These are phyloP conservation scores for Onychostruthus taczanowskii DNA, from an alignment of 2,113 vertebrate species.

Conservation along the genomic window DNA sequence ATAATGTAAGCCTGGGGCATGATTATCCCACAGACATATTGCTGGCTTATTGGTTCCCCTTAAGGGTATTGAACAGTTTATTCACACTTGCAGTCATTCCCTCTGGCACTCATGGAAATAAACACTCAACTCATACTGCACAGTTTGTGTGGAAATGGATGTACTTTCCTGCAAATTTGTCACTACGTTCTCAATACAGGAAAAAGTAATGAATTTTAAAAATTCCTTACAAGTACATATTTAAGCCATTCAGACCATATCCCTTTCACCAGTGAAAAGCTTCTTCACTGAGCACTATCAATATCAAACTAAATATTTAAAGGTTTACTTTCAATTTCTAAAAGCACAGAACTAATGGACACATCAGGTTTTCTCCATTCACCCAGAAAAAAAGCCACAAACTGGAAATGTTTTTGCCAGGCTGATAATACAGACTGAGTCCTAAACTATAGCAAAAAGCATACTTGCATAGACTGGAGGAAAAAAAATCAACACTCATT, in stretches of 20 bases:
- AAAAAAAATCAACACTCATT: not conserved
- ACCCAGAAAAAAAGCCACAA: not conserved
- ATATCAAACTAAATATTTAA: not conserved
- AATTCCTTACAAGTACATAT: not conserved
- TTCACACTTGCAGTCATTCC: not conserved
- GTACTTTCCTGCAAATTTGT: not conserved
- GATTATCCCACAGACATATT: not conserved
- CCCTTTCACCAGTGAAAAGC: not conserved
- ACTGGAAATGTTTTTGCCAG: not conserved
- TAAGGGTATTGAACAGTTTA: not conserved
- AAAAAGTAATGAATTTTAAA: not conserved
- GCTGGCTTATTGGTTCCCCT: not conserved
- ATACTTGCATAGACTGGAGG: not conserved
- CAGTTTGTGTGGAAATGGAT: not conserved
- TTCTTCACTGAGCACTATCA: not conserved
- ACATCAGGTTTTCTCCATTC: not conserved
- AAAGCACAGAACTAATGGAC: not conserved
- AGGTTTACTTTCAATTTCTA: not conserved
- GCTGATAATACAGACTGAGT: not conserved
- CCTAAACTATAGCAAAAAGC: accelerated
- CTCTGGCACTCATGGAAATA: not conserved
- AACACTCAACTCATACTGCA: not conserved
- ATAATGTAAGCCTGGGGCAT: not conserved
- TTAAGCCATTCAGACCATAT: not conserved
- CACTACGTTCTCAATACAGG: not conserved